Conservation (phyloP, 2,113 vertebrate genomes). For the Carassius auratus region DNA sequence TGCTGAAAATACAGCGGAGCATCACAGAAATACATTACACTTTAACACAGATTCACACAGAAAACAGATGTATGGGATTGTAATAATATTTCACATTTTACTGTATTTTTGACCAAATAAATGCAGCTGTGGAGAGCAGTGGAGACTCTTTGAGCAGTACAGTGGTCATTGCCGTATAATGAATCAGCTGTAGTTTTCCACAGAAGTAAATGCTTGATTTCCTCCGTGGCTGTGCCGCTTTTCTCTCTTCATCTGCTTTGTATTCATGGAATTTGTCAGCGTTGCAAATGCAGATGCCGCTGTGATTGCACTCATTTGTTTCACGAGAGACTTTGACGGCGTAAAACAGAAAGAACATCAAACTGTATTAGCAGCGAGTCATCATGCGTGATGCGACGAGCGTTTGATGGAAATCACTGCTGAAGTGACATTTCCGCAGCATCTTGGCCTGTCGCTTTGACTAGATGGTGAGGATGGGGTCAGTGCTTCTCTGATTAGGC, state of each 20-base stretch:
- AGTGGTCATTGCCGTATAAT: too few species aligned
- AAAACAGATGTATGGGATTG: too few species aligned
- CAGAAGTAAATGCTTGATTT: neutral
- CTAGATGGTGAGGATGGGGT: slow-evolving; percentile 57
- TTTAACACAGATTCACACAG: too few species aligned
- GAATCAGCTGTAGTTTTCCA: too few species aligned
- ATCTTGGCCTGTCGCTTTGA: slow-evolving; percentile 72
- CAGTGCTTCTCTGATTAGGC: slow-evolving; percentile 63
- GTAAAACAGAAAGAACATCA: slow-evolving; percentile 5
- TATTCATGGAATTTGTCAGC: neutral
- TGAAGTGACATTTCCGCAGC: slow-evolving; percentile 81
- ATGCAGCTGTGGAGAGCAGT: neutral
- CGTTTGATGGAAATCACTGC: slow-evolving; percentile 77
- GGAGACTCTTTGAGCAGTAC: neutral
- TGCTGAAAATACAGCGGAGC: too few species aligned
- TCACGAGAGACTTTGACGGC: neutral
- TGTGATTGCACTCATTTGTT: slow-evolving; percentile 3
- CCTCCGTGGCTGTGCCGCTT: neutral
- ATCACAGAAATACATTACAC: too few species aligned
- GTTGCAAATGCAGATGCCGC: neutral
- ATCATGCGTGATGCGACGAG: neutral
- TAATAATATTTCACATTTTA: too few species aligned
- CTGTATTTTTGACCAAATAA: neutral
- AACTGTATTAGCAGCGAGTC: slow-evolving; percentile 9
- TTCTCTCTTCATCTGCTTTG: neutral